Evolutionary conservation across 2,113 vertebrate species (phyloP), one percentile per base, ranked within the genome.

Genomic region (Ailurus styani): DNA sequence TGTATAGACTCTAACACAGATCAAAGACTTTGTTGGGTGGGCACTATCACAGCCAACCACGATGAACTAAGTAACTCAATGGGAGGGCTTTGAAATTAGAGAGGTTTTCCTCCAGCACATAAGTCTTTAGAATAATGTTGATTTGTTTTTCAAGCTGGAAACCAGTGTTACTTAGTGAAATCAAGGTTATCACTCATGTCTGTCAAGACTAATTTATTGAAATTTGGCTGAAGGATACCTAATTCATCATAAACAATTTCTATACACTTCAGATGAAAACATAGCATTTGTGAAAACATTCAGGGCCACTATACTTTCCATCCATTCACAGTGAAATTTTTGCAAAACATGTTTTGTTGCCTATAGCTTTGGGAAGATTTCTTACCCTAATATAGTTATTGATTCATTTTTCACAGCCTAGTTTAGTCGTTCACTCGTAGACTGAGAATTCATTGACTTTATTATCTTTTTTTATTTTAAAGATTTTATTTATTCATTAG

Each of bases 71-170:
- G 91, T 37, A 34, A 55, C 95, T 95, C 96, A 0, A 5, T 55
- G 60, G 95, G 96, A 91, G 77, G 60, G 68, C 77, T 15, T 34
- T 52, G 68, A 86, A 95, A 95, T 93, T 72, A 91, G 89, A 95
- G 77, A 94, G 45, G 27, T 31, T 97, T 95, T 78, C 93, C 86
- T 95, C 66, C 66, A 94, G 82, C 91, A 52, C 79, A 8, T 60
- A 21, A 83, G 11, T 75, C 50, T 66, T 84, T 68, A 82, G 60
- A 73, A 37, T 25, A 62, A 31, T 55, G 82, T 31, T 77, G 91
- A 79, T 88, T 95, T 96, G 96, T 91, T 90, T 98, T 95, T 93
- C 93, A 81, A 93, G 87, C 47, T 18, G 50, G 8, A 88, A 96
- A 89, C 72, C 66, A 50, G 77, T 21, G 82, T 91, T 88, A 27